phyloP scores from a whole-genome alignment of 2,113 vertebrate species.

The Amblyornis subalaris region DNA sequence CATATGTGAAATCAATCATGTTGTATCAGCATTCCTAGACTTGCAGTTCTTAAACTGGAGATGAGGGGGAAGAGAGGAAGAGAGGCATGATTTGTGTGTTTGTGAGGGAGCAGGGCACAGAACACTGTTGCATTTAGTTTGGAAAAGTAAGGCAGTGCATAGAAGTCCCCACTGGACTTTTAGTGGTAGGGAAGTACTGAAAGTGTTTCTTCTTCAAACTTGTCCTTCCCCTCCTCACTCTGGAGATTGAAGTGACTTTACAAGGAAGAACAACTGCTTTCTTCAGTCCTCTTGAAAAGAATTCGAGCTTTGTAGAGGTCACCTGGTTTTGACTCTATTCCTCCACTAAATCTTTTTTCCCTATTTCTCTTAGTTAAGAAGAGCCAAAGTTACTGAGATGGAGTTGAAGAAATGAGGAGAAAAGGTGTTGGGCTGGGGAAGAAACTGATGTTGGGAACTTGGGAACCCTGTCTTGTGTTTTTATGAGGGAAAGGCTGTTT shows the following conservation, averaged over 20 bases:
- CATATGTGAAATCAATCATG: background rate
- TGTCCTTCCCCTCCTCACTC: background rate
- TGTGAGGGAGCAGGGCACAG: background rate
- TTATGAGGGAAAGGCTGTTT: background rate
- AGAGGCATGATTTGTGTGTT: background rate
- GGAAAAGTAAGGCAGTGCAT: background rate
- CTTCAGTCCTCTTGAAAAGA: background rate
- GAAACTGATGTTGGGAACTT: background rate
- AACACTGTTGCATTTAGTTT: background rate
- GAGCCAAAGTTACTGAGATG: background rate
- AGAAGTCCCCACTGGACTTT: background rate
- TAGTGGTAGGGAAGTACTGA: background rate
- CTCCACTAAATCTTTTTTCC: background rate
- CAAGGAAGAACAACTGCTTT: background rate
- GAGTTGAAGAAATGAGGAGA: background rate
- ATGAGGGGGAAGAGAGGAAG: background rate
- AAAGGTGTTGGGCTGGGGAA: background rate
- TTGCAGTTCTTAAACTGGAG: background rate
- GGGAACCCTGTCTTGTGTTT: background rate
- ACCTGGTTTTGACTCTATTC: background rate
- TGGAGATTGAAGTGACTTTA: background rate
- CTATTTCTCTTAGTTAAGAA: background rate
- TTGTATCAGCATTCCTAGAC: background rate
- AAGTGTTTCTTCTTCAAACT: background rate
- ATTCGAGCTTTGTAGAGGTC: background rate